Evolutionary conservation across 2,797 vertebrate species (phyloP), one percentile per base, ranked within the genome.

Genomic region (Xiphophorus birchmanni): DNA sequence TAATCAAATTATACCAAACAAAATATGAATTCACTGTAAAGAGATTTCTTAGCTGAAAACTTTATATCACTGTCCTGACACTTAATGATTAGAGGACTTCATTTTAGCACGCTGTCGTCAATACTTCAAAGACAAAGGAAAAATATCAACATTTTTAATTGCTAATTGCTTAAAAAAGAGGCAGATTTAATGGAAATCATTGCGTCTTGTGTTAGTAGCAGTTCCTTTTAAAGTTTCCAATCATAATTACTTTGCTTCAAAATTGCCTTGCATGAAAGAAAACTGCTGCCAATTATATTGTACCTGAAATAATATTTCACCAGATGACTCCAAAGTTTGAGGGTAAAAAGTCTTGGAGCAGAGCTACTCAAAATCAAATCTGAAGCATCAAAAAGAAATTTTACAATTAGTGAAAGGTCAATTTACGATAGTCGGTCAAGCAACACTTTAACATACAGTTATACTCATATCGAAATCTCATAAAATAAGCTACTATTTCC

Each of bases 41-140:
- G 42, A 45, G 42, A 26, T 72, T n/a, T 44, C 44, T 72, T 13
- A 72, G 42, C 42, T 72, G 69, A 72, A 42, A 72, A 29, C 12
- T 17, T 72, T n/a, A 6, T 8, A 72, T 71, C 26, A 15, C 26
- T 72, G 26, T 47, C 42, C 26, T 72, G 42, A 44, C 26, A 72
- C 12, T n/a, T 45, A 45, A 47, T 72, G 12, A 72, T 45, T 47
- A 72, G 42, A 15, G 13, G 26, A 29, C 69, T 45, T 71, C 0
- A 23, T 26, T 69, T 69, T 65, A 37, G 23, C 23, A n/a, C 2
- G 15, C 42, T 72, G 26, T 45, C 2, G 23, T 72, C 69, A 9
- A 45, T 72, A 45, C 23, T n/a, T n/a, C n/a, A 45, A 72, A 72
- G 69, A 72, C 44, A 72, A 45, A 40, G 42, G 11, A n/a, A 72